phyloP scores from a whole-genome alignment of 2,113 vertebrate species.

The Cichladusa arquata region DNA sequence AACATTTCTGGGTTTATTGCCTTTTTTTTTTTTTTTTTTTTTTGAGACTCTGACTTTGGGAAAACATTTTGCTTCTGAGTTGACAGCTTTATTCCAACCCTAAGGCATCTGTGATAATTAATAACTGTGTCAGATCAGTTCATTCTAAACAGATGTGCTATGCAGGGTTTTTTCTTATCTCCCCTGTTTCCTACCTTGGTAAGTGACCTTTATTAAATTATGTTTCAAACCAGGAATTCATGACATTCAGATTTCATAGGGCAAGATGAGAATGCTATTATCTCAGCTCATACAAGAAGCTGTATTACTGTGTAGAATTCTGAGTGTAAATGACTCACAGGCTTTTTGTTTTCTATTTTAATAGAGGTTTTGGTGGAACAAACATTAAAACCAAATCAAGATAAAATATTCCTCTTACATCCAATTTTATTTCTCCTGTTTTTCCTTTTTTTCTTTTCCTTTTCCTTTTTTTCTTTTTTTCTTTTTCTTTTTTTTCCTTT shows the following conservation, averaged over 20 bases:
- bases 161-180: conserved; percentile 35
- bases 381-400: not conserved
- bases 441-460: not conserved
- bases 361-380: not conserved
- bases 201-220: conserved; percentile 57
- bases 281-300: not conserved
- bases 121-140: conserved; percentile 39
- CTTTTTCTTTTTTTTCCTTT: too few relatives aligned
- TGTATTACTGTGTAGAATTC: not conserved
- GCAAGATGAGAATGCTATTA: not conserved
- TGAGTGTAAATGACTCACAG: not conserved
- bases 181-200: not conserved
- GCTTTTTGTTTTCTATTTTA: not conserved
- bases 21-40: not conserved
- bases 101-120: conserved; percentile 56
- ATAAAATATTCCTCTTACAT: not conserved
- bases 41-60: not conserved
- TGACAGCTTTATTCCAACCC: conserved; percentile 45
- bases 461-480: too few relatives aligned
- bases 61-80: conserved; percentile 11
- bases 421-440: not conserved
- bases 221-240: conserved; percentile 22
- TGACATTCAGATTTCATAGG: conserved; percentile 41
- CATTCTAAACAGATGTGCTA: conserved; percentile 40
- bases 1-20: not conserved